Percentiles rank a stretch among this genome's conserved stretches.
Evolutionary conservation across 2,113 vertebrate species (phyloP).

Genomic region (Pleuronectes platessa): DNA sequence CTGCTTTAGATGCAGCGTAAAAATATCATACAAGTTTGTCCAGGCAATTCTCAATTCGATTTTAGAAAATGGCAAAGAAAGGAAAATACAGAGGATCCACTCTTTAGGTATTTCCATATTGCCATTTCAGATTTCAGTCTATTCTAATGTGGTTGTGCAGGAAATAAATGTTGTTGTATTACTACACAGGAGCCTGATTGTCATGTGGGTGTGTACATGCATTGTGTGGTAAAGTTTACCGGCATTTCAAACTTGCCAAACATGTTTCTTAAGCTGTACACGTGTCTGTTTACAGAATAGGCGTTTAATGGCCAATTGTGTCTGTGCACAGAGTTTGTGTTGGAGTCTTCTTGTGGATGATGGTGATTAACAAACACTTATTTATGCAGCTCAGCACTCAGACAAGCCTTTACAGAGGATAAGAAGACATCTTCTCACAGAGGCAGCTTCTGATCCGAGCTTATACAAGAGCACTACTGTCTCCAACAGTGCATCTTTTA

Average conservation of each 20-base stretch:
- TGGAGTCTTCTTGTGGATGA: neutral
- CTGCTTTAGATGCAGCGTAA: neutral
- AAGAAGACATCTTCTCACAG: conserved; percentile 1
- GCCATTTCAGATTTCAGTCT: neutral
- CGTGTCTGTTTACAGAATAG: neutral
- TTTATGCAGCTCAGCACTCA: neutral
- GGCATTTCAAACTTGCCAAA: neutral
- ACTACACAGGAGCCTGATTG: too few relatives aligned
- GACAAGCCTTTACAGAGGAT: conserved; percentile 15
- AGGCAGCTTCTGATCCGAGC: conserved; percentile 11
- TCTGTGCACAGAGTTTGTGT: neutral
- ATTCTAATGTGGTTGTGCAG: neutral
- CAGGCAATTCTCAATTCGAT: neutral
- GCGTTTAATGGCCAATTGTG: neutral
- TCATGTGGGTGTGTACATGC: neutral
- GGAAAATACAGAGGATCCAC: neutral
- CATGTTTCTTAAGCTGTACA: neutral
- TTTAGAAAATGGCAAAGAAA: neutral
- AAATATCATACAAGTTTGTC: neutral
- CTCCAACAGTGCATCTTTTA: conserved; percentile 24
- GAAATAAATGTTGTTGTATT: too few relatives aligned
- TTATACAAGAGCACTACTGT: conserved; percentile 14
- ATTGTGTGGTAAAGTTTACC: neutral
- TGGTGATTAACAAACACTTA: neutral
- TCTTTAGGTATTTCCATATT: neutral